Evolutionary conservation across 23 tunicate species (phyloP), one percentile per base, ranked within the genome.

Genomic region (Diplosoma virens): DNA sequence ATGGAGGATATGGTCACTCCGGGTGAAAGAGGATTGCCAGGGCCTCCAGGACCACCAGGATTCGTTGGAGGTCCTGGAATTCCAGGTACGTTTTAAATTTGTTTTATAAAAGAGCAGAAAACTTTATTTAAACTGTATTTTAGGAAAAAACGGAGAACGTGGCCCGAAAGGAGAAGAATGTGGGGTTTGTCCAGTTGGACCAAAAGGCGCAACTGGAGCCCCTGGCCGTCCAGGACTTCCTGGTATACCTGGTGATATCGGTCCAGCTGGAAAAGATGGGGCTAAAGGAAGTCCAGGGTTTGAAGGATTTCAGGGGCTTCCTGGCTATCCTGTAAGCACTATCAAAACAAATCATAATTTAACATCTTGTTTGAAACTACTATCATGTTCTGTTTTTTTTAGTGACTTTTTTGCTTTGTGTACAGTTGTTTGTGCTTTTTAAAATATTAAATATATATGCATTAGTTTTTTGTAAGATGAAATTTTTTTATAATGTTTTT

Each of bases 81-180:
- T 5, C 54, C 82, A 35, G 89, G 89, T 84, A 64, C 4, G 69
- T 14, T 41, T 41, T 41, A n/a, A n/a, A n/a, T n/a, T n/a, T n/a
- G n/a, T n/a, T n/a, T n/a, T n/a, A n/a, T n/a, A n/a, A n/a, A n/a
- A n/a, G n/a, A n/a, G n/a, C n/a, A n/a, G n/a, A n/a, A n/a, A n/a
- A n/a, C n/a, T n/a, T n/a, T n/a, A n/a, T n/a, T n/a, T n/a, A n/a
- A n/a, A n/a, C n/a, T n/a, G n/a, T n/a, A n/a, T 23, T 75, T 3
- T 47, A 87, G 95, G 95, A 0, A 33, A 34, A 0, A 50, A 55
- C 0, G 97, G 97, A 16, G 76, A 36, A 0, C 67, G 25, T 11
- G 97, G 97, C 22, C 91, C 76, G 6, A 92, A 92, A 58, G 97
- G 97, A 32, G 97, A 92, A 1, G 97, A 92, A 45, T 92, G 97